A percentile compares a stretch with the other conserved stretches of the same genome.
These are phyloP conservation scores for Harpalus rufipes DNA, from an alignment of 2,888 invertebrate genomes.

Conservation along the genomic window DNA sequence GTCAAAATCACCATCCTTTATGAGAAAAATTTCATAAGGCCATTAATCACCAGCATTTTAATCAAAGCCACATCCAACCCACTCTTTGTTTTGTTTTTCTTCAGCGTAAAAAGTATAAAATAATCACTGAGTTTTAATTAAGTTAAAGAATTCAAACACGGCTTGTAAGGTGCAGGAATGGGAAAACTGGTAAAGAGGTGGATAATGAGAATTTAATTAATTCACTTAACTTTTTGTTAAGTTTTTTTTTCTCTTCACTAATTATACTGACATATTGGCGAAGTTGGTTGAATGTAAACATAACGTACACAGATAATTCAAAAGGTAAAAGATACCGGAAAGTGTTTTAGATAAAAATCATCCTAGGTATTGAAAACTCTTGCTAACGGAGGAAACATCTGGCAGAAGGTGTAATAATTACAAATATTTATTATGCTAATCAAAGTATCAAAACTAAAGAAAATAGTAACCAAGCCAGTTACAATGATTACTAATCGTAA, in stretches of 20 bases:
- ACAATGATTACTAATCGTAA: too few relatives aligned
- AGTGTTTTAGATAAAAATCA: too few relatives aligned
- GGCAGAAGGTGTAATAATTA: too few relatives aligned
- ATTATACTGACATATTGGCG: not conserved
- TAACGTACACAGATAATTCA: too few relatives aligned
- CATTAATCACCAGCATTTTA: slow-evolving; percentile 63
- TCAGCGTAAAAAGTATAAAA: slow-evolving; percentile 21
- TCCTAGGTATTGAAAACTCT: too few relatives aligned
- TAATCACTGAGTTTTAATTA: slow-evolving; percentile 17
- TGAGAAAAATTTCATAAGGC: slow-evolving; percentile 55
- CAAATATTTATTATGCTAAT: too few relatives aligned
- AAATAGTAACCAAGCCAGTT: too few relatives aligned
- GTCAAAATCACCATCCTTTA: slow-evolving; percentile 54
- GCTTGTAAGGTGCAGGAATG: slow-evolving; percentile 1
- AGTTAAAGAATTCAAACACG: slow-evolving; percentile 13
- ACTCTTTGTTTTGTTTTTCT: slow-evolving; percentile 30
- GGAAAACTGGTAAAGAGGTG: not conserved
- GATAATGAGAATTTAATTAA: slow-evolving; percentile 27
- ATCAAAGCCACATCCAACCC: slow-evolving; percentile 54
- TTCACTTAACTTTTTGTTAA: slow-evolving; percentile 8
- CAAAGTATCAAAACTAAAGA: too few relatives aligned
- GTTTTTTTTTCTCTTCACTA: not conserved
- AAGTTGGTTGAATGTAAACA: too few relatives aligned
- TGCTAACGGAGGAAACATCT: too few relatives aligned
- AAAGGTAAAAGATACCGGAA: too few relatives aligned